Base-by-base conservation (phyloP, 2,888 invertebrate species). In the Penaeus monodon region DNA sequence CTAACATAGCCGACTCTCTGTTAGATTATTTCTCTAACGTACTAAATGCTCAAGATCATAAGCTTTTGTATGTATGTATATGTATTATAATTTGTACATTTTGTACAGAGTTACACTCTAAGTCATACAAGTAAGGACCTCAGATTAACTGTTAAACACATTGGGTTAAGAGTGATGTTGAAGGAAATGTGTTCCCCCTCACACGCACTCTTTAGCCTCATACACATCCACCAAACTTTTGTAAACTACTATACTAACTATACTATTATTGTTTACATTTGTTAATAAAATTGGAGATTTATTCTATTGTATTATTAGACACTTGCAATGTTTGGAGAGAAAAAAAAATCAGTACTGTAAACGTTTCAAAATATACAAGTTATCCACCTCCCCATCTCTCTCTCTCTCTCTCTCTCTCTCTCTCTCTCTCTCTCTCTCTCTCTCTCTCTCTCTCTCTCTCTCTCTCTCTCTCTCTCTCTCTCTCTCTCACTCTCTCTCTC, bases 21-120 rank as follows among this genome's bases (percentile, higher is more conserved):
- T 87, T 87, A 87, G 83, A 87, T 82, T 82, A 87, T 57, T 82
- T 82, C 83, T 87, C 83, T 87, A 87, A 87, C 78, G 82, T 87
- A 87, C 86, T 87, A 87, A 87, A 87, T 87, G 86, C 86, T 87
- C 86, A 87, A 87, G 83, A 87, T 70, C 85, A 80, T 73, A 87
- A 64, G 86, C 83, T 87, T 87, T 86, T 86, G 77, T 86, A 79
- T 83, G 82, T 77, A 77, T 57, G 77, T 87, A 77, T 86, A 68
- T 87, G 86, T 87, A 87, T 82, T 78, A 86, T 86, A 86, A 65
- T 78, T 38, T 86, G 86, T 87, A 87, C 24, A 87, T 87, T 83
- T 83, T 87, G 86, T 87, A 87, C 86, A 87, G 86, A 87, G 73
- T 83, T 87, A 87, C 83, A 65, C 83, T 83, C 86, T 86, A 87